Evolutionary conservation across 2,797 vertebrate genomes (phyloP).

Genomic region (Tolypeutes matacus): DNA sequence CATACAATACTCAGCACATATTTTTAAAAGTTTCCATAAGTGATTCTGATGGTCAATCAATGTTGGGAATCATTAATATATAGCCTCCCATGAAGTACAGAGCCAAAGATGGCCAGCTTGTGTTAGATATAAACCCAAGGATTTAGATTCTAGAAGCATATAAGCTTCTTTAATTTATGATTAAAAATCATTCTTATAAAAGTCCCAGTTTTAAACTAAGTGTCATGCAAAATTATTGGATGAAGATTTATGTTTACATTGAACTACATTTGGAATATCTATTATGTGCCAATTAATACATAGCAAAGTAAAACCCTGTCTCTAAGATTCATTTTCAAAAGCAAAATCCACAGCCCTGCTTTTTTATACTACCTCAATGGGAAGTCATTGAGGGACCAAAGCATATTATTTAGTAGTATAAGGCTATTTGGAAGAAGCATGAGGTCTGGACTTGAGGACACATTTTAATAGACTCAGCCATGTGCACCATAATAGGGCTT

Average conservation of each 20-base stretch:
- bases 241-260: conserved; percentile 44
- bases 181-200: conserved; percentile 12
- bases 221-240: not conserved
- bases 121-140: not conserved
- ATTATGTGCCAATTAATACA: conserved; percentile 3
- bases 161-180: conserved; percentile 2
- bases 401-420: conserved; percentile 35
- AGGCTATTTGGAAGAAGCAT: conserved; percentile 31
- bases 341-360: not conserved
- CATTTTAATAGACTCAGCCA: conserved; percentile 39
- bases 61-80: not conserved
- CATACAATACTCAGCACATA: not conserved
- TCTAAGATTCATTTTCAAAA: conserved; percentile 22
- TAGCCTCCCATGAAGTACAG: not conserved
- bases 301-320: not conserved
- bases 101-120: not conserved
- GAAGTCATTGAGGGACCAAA: conserved; percentile 11
- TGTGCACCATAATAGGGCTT: conserved; percentile 22
- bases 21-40: not conserved
- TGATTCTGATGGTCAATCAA: not conserved
- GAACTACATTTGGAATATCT: not conserved
- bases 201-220: conserved; percentile 6
- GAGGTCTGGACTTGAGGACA: not conserved
- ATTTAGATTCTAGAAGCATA: not conserved
- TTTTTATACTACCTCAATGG: not conserved